Base-by-base conservation (phyloP, 2,113 vertebrate genomes). In the Colius striatus region DNA sequence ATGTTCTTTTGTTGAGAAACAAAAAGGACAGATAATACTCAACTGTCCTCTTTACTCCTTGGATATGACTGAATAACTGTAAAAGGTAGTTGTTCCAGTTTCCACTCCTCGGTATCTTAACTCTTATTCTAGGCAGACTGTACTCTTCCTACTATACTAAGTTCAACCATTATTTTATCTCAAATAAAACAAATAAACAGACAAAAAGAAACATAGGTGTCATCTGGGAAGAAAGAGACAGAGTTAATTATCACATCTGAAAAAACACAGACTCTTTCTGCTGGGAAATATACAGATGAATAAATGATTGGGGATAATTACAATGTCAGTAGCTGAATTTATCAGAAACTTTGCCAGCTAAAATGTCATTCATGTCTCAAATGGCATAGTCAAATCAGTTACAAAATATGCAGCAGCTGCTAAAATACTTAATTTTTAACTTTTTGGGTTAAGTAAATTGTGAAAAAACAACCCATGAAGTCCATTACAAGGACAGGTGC, bases 331-430 rank as follows among this genome's bases (percentile, higher is more conserved):
- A 63, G 55, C 47, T 88, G 76, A 94, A 83, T 92, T 85, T 88
- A 62, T 55, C 0, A 0, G 76, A 79, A 94, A 77, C 68, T 92
- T 84, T 88, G 26, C 78, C 65, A 77, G 76, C 29, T 36, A 63
- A 95, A 96, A 88, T 90, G 32, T 78, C 76, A 48, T 67, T 96
- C 48, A 30, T 60, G 57, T 82, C 55, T 96, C 76, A 87, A 77
- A 78, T 61, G 48, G 43, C 36, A 55, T 11, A 86, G 83, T 67
- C 57, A 86, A 86, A 89, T 78, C 51, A 63, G 27, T 60, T 86
- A 55, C 70, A 77, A 90, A 80, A 89, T 77, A 75, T 29, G 11
- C 38, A 87, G 38, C 38, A 86, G 72, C 14, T 50, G 30, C 77
- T 92, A 77, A 89, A 92, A 90, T 58, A 43, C 17, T 76, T 86